Percentiles rank a stretch among this genome's conserved stretches.
These are phyloP conservation scores for Danionella cerebrum DNA, from an alignment of 2,113 vertebrate species.

Conservation along the genomic window DNA sequence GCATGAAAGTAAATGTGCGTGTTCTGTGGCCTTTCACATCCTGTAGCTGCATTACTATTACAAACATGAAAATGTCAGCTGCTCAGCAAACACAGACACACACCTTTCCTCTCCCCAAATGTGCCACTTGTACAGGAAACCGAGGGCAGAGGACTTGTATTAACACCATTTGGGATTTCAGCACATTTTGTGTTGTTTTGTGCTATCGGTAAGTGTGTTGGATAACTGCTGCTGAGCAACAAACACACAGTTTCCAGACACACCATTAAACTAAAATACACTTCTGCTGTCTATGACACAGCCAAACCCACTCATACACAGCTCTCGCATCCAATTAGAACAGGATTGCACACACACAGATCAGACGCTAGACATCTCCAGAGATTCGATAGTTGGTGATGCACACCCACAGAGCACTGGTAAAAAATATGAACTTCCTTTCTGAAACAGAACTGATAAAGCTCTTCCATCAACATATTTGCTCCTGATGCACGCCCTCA, in stretches of 20 bases:
- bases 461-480: too few relatives aligned
- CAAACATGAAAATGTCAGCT: slow-evolving; percentile 45
- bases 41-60: slow-evolving; percentile 47
- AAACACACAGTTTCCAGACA: background rate
- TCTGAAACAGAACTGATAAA: too few relatives aligned
- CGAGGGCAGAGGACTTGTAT: slow-evolving; percentile 40
- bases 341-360: too few relatives aligned
- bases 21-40: slow-evolving; percentile 47
- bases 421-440: too few relatives aligned
- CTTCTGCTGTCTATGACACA: background rate
- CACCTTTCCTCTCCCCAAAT: slow-evolving; percentile 41
- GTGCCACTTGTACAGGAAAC: slow-evolving; percentile 45
- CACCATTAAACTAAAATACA: background rate
- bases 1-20: background rate
- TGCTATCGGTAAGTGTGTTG: background rate
- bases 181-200: background rate
- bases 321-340: too few relatives aligned
- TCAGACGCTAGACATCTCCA: too few relatives aligned
- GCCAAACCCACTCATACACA: background rate
- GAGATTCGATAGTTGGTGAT: too few relatives aligned
- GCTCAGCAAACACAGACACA: slow-evolving; percentile 16
- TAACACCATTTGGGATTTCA: too few relatives aligned
- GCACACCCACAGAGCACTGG: too few relatives aligned
- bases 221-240: background rate
- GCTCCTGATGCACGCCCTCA: too few relatives aligned